A percentile compares a stretch with the other conserved stretches of the same genome.
Conservation (phyloP, 2,113 vertebrate species). For the Ammospiza caudacuta region DNA sequence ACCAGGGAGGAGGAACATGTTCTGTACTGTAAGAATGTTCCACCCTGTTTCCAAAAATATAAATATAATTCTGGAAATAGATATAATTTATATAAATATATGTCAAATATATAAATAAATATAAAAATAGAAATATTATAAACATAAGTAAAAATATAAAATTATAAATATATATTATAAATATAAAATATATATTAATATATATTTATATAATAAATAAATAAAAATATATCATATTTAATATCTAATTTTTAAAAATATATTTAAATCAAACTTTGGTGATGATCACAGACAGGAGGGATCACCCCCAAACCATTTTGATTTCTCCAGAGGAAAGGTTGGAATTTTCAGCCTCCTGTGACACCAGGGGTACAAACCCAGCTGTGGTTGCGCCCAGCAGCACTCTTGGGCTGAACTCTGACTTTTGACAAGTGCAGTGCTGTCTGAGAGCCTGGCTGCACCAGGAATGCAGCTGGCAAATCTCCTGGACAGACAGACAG, state of each 20-base stretch:
- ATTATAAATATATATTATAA: too few relatives aligned
- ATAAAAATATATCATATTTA: too few relatives aligned
- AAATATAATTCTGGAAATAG: too few relatives aligned
- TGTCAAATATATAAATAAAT: too few relatives aligned
- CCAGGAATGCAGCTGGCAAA: conserved; percentile 10
- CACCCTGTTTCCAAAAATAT: not conserved
- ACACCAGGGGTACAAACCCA: not conserved
- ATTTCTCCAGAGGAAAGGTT: not conserved
- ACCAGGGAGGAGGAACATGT: not conserved
- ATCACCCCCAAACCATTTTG: rapidly evolving
- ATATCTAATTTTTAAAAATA: too few relatives aligned
- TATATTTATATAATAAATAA: too few relatives aligned
- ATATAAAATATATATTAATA: too few relatives aligned
- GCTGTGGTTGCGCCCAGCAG: not conserved
- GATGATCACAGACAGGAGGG: not conserved
- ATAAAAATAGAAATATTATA: too few relatives aligned
- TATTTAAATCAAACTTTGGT: too few relatives aligned
- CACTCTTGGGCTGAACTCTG: not conserved
- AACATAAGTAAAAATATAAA: too few relatives aligned
- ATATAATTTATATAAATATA: too few relatives aligned
- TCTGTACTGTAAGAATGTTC: not conserved
- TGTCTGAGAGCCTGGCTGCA: not conserved
- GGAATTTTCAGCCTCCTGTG: not conserved
- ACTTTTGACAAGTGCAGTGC: not conserved
- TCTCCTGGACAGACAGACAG: not conserved